A percentile compares a stretch with the other conserved stretches of the same genome.
These are phyloP conservation scores for Portevinia maculata DNA, from an alignment of 2,888 invertebrate genomes.

Conservation along the genomic window DNA sequence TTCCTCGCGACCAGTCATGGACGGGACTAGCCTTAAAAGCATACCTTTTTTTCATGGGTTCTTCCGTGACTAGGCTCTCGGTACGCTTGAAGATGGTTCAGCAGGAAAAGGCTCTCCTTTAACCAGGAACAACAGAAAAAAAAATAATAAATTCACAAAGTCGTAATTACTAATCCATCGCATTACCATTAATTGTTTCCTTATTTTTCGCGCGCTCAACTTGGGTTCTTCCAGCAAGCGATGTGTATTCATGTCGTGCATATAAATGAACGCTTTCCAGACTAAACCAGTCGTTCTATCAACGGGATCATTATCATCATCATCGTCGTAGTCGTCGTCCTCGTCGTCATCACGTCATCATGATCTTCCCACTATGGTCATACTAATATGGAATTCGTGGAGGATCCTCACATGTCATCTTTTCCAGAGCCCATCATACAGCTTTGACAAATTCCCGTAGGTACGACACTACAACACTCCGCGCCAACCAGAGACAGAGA, in stretches of 20 bases:
- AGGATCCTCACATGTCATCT: conserved; percentile 76
- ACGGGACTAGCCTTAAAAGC: conserved; percentile 56
- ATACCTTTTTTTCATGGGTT: background rate
- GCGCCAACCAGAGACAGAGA: background rate
- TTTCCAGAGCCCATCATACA: conserved; percentile 76
- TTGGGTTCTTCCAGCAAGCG: conserved; percentile 31
- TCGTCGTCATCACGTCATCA: conserved; percentile 68
- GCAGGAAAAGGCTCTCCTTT: conserved; percentile 39
- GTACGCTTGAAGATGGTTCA: conserved; percentile 30
- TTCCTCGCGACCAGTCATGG: conserved; percentile 37
- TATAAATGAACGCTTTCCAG: conserved; percentile 61
- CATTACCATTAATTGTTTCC: conserved; percentile 74
- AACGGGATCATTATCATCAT: conserved; percentile 38
- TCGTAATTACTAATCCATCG: conserved; percentile 74
- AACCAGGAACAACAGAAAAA: conserved; percentile 2
- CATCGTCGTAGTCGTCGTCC: conserved; percentile 10
- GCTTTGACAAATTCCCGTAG: conserved; percentile 77
- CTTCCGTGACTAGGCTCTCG: background rate
- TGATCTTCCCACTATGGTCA: conserved; percentile 74
- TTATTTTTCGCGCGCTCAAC: conserved; percentile 71
- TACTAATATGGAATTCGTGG: conserved; percentile 74
- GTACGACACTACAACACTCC: conserved; percentile 37
- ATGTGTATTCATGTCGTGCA: conserved; percentile 63
- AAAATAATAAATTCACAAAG: conserved; percentile 68
- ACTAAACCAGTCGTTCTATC: conserved; percentile 47